Conservation (phyloP, 2,797 vertebrate species). For the Pipistrellus nathusii region DNA sequence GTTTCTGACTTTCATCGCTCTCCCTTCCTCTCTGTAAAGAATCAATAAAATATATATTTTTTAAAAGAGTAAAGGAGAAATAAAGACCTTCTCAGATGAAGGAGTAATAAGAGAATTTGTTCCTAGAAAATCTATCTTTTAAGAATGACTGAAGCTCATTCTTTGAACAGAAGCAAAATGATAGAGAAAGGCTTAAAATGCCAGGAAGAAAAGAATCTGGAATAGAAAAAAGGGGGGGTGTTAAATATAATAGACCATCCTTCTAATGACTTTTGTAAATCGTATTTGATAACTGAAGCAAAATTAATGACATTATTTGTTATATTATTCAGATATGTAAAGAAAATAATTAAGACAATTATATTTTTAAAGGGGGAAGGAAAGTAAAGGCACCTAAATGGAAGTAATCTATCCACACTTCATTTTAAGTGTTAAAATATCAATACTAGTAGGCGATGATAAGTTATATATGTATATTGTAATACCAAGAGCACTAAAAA, state of each 20-base stretch:
- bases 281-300: neutral
- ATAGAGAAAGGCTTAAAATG: neutral
- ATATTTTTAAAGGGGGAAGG: neutral
- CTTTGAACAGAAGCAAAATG: neutral
- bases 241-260: neutral
- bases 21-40: no score
- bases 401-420: neutral
- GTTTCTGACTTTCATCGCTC: no score
- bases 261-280: neutral
- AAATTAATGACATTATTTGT: neutral
- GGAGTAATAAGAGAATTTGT: neutral
- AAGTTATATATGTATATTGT: neutral
- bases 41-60: no score
- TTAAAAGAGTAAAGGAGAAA: neutral
- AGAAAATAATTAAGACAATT: neutral
- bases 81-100: neutral
- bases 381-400: neutral
- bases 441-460: neutral
- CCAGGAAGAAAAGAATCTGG: neutral
- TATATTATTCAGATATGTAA: neutral
- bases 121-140: neutral
- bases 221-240: neutral
- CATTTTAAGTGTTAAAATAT: neutral
- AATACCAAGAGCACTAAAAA: neutral
- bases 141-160: neutral